phyloP scores from a whole-genome alignment of 2,113 vertebrate species.

The Euleptes europaea region DNA sequence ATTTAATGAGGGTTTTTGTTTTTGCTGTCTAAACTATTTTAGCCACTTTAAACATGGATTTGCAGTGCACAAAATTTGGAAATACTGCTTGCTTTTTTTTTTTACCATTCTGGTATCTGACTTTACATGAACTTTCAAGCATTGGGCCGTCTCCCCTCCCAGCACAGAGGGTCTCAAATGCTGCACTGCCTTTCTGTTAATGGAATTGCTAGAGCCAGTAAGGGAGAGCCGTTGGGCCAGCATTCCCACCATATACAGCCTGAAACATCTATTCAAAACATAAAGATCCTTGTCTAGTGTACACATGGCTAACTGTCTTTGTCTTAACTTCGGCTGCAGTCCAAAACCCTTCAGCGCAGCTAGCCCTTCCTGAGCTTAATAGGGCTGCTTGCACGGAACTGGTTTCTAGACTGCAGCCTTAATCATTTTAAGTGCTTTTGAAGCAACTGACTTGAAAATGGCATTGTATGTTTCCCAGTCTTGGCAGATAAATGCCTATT shows the following conservation, averaged over 20 bases:
- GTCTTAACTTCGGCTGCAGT: conserved; percentile 10
- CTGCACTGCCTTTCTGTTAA: not conserved
- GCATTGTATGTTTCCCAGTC: not conserved
- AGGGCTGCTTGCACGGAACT: conserved; percentile 7
- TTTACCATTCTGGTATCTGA: not conserved
- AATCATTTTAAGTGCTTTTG: conserved; percentile 16
- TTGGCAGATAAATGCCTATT: not conserved
- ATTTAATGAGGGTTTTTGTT: not conserved
- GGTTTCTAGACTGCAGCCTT: conserved; percentile 9
- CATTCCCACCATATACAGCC: not conserved
- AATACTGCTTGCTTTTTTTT: accelerated
- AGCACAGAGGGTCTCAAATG: not conserved
- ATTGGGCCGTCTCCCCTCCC: not conserved
- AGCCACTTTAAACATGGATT: not conserved
- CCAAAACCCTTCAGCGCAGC: not conserved
- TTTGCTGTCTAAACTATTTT: not conserved
- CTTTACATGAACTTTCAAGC: not conserved
- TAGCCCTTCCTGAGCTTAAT: not conserved
- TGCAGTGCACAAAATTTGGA: not conserved
- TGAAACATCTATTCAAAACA: not conserved
- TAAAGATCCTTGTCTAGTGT: conserved; percentile 15
- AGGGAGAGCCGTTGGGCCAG: not conserved
- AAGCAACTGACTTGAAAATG: conserved; percentile 7
- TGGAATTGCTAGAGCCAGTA: not conserved
- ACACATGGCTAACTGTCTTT: conserved; percentile 1